Percentiles rank a stretch among this genome's conserved stretches.
Conservation (phyloP, 2,888 invertebrate genomes). For the Chironomus riparius region DNA sequence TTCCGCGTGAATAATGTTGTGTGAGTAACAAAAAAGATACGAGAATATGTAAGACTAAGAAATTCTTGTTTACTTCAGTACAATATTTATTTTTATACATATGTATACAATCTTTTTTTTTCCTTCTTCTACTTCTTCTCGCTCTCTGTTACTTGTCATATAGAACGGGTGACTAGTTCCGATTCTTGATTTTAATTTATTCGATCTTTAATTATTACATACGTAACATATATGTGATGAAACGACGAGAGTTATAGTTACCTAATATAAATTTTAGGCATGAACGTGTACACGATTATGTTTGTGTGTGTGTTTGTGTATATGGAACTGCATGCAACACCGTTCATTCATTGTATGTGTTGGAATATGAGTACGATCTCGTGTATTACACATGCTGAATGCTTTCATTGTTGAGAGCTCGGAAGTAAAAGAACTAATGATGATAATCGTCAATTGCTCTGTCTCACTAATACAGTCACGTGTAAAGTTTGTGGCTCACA, state of each 20-base stretch:
- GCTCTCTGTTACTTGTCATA: not conserved
- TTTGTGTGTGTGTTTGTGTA: not conserved
- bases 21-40: not conserved
- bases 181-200: too few relatives aligned
- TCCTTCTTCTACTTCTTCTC: not conserved
- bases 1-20: not conserved
- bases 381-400: not conserved
- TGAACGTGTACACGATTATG: too few relatives aligned
- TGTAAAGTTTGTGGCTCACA: not conserved
- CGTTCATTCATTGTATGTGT: not conserved
- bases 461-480: not conserved
- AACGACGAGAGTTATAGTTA: too few relatives aligned
- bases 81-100: not conserved
- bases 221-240: too few relatives aligned
- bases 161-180: too few relatives aligned
- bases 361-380: not conserved
- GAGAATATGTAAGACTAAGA: not conserved
- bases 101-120: not conserved
- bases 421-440: not conserved
- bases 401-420: not conserved
- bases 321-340: not conserved
- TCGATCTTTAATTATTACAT: too few relatives aligned
- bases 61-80: not conserved
- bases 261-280: too few relatives aligned
- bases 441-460: not conserved